Evolutionary conservation across 2,113 vertebrate genomes (phyloP).

Genomic region (Onychostruthus taczanowskii): DNA sequence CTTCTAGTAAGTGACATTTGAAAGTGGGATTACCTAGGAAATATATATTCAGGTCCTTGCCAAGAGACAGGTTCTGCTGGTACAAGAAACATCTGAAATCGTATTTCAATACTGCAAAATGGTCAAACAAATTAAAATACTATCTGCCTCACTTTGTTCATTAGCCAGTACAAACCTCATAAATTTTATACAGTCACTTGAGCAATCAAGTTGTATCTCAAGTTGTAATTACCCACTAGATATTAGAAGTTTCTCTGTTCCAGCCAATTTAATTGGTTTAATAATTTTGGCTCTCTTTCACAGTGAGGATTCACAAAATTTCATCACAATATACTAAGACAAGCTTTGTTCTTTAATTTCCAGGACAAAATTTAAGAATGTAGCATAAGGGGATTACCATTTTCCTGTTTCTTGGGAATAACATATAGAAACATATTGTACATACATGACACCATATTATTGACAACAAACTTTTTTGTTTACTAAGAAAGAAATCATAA

Average conservation of each 20-base stretch:
- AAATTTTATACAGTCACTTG: neutral
- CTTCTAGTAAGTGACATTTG: neutral
- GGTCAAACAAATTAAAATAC: neutral
- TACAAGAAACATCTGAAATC: neutral
- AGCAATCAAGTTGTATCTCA: neutral
- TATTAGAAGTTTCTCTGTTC: neutral
- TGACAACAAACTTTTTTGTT: neutral
- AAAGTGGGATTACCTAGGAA: neutral
- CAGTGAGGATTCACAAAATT: neutral
- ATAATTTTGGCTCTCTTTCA: neutral
- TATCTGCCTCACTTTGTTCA: neutral
- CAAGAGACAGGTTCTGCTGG: neutral
- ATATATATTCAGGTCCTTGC: neutral
- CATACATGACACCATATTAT: fast-evolving
- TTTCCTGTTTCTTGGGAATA: neutral
- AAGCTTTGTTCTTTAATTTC: neutral
- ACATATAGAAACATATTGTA: neutral
- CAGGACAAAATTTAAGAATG: neutral
- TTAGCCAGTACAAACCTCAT: neutral
- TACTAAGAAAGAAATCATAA: neutral
- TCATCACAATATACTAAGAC: neutral
- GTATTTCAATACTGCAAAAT: neutral
- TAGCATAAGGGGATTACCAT: neutral
- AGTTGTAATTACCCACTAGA: neutral
- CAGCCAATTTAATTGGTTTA: neutral